phyloP scores from a whole-genome alignment of 2,797 vertebrate species.

The Crax fasciolata region DNA sequence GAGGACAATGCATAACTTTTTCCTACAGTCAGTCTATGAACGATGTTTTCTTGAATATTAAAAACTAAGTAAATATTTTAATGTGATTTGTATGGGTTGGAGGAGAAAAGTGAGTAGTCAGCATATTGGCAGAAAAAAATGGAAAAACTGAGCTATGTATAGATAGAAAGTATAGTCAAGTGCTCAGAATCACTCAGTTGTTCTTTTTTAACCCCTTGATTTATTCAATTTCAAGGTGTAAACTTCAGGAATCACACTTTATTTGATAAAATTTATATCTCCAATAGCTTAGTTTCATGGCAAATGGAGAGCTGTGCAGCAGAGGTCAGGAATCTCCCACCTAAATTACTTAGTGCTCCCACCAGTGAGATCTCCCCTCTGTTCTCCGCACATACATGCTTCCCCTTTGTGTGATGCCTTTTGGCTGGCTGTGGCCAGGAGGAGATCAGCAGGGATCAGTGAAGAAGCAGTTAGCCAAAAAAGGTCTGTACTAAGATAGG shows the following conservation, averaged over 20 bases:
- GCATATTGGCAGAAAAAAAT: not conserved
- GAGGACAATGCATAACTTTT: not conserved
- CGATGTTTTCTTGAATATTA: not conserved
- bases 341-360: not conserved
- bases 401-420: not conserved
- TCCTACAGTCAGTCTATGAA: not conserved
- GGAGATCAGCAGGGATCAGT: not conserved
- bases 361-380: not conserved
- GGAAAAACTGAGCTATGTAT: not conserved
- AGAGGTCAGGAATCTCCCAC: conserved; percentile 9
- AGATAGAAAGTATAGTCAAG: not conserved
- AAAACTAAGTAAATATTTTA: not conserved
- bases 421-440: not conserved
- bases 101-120: not conserved
- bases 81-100: not conserved
- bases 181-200: not conserved
- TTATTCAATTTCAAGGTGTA: conserved; percentile 1
- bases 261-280: conserved; percentile 18
- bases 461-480: not conserved
- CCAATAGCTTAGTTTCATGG: not conserved
- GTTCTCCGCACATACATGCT: accelerated
- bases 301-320: not conserved
- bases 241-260: not conserved
- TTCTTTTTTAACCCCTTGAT: not conserved
- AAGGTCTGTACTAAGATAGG: not conserved